phyloP scores from a whole-genome alignment of 2,113 vertebrate genomes.

The Cavia aperea region DNA sequence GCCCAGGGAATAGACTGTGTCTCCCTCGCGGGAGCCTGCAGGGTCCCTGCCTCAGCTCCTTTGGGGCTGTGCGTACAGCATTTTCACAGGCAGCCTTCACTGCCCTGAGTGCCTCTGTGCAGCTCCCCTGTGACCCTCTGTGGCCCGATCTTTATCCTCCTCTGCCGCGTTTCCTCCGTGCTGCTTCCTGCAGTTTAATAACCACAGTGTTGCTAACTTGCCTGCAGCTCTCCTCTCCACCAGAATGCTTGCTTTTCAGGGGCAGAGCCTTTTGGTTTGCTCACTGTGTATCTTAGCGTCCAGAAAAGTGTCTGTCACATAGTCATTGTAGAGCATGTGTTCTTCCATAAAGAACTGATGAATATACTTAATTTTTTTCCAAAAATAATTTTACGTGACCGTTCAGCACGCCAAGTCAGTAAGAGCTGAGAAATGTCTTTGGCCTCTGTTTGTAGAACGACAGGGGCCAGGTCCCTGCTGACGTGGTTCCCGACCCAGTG shows the following conservation, averaged over 20 bases:
- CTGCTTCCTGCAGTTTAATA: not conserved
- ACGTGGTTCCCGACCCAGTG: slow-evolving; percentile 92
- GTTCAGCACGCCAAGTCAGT: not conserved
- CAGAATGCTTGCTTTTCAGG: not conserved
- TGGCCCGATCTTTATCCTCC: too few species aligned
- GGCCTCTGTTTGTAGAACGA: slow-evolving; percentile 82
- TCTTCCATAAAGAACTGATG: not conserved
- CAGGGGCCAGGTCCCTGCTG: slow-evolving; percentile 87
- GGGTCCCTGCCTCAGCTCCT: fast-evolving
- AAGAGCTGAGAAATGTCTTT: not conserved
- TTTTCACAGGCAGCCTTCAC: not conserved
- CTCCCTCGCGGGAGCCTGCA: not conserved
- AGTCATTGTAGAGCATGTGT: not conserved
- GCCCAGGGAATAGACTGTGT: not conserved
- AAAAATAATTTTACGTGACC: not conserved
- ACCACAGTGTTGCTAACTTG: not conserved
- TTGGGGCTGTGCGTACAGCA: fast-evolving
- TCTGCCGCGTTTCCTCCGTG: not conserved
- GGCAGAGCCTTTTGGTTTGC: not conserved
- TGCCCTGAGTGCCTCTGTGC: not conserved
- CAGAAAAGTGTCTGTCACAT: not conserved
- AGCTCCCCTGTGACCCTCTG: not conserved
- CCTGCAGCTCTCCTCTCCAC: not conserved
- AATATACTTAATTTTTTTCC: not conserved
- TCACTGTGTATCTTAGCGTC: not conserved